Conservation (phyloP, 2,797 vertebrate genomes). For the Poecilia velifera region DNA sequence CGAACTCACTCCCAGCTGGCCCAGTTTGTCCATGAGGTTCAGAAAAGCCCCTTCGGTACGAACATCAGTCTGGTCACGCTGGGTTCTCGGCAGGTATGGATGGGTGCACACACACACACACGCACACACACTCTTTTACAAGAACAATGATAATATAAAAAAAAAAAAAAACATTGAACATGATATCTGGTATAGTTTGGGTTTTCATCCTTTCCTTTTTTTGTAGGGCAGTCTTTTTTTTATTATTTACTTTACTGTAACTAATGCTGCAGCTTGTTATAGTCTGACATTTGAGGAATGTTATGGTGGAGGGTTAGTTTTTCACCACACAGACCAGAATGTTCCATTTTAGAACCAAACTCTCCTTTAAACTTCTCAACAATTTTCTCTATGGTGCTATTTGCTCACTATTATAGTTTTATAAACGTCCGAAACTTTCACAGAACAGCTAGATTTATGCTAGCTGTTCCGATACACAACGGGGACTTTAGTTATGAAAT, state of each 20-base stretch:
- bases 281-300: constrained; percentile 1
- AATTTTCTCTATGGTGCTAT: background rate
- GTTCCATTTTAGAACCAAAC: background rate
- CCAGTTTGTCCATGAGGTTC: constrained; percentile 95
- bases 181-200: background rate
- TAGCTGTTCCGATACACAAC: background rate
- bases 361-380: background rate
- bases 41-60: constrained; percentile 91
- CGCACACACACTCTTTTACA: background rate
- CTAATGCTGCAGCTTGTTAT: background rate
- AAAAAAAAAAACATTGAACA: background rate
- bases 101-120: background rate
- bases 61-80: constrained; percentile 87
- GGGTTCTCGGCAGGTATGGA: constrained; percentile 91
- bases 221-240: background rate
- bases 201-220: background rate
- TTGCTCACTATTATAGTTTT: background rate
- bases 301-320: background rate
- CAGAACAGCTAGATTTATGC: background rate
- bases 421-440: background rate
- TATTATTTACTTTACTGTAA: background rate
- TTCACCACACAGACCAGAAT: background rate
- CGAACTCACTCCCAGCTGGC: constrained; percentile 97
- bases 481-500: background rate
- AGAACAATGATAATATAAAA: background rate